phyloP scores from a whole-genome alignment of 1,140 invertebrate genomes.

The Babylonia areolata region DNA sequence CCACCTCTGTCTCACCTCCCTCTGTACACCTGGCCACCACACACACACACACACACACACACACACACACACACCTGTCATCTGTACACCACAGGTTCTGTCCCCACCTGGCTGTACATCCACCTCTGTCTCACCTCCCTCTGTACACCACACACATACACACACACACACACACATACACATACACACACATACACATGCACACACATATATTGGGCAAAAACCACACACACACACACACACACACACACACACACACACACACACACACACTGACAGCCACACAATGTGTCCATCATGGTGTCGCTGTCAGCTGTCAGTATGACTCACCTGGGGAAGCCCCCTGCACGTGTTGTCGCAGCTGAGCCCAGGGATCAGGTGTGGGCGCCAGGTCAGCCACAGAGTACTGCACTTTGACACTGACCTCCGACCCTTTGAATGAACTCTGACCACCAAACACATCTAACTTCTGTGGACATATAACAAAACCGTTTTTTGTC shows the following conservation, averaged over 20 bases:
- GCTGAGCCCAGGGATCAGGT: background rate
- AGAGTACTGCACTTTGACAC: background rate
- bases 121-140: background rate
- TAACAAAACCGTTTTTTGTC: too few species aligned
- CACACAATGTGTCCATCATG: too few species aligned
- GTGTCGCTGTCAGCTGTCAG: too few species aligned
- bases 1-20: background rate
- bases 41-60: background rate
- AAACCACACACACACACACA: too few species aligned
- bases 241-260: too few species aligned
- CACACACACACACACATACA: slow-evolving; percentile 2
- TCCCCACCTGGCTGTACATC: too few species aligned
- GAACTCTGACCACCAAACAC: background rate
- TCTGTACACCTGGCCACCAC: background rate
- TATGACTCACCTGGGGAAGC: background rate
- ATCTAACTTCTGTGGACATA: background rate
- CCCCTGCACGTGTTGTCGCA: background rate
- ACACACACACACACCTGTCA: background rate
- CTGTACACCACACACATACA: background rate
- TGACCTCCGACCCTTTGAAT: background rate
- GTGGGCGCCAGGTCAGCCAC: background rate
- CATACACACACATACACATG: background rate
- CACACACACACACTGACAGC: too few species aligned
- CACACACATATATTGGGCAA: background rate
- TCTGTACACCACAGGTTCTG: too few species aligned